Evolutionary conservation across 2,797 vertebrate genomes (phyloP).

Genomic region (Pseudochirops cupreus): DNA sequence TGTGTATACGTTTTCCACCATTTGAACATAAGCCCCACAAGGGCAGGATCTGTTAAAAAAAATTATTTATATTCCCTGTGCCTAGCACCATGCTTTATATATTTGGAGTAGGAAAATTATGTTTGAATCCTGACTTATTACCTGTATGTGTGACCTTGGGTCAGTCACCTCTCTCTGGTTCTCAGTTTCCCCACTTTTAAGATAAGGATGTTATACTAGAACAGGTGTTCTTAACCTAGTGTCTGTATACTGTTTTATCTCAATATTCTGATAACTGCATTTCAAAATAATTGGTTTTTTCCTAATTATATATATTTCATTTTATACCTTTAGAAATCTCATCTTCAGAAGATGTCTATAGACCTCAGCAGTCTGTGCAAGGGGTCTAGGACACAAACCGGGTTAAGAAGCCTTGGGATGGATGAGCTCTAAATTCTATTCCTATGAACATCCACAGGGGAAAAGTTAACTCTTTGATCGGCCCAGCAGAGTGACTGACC

Average conservation of each 20-base stretch:
- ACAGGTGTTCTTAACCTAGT: not conserved
- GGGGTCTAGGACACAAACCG: not conserved
- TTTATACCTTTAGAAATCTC: not conserved
- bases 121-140: not conserved
- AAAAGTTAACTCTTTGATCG: not conserved
- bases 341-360: not conserved
- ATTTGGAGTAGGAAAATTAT: not conserved
- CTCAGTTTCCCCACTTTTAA: not conserved
- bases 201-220: not conserved
- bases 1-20: not conserved
- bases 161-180: too few relatives aligned
- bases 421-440: not conserved
- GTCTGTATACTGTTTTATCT: not conserved
- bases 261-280: not conserved
- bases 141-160: not conserved
- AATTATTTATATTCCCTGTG: not conserved
- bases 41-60: not conserved
- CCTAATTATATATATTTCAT: not conserved
- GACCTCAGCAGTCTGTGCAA: not conserved
- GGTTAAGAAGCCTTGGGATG: not conserved
- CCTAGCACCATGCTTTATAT: not conserved
- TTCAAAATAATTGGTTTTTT: not conserved
- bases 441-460: not conserved
- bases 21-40: not conserved
- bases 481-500: not conserved